Evolutionary conservation across 2,888 invertebrate species (phyloP).

Genomic region (Orthosia cruda): DNA sequence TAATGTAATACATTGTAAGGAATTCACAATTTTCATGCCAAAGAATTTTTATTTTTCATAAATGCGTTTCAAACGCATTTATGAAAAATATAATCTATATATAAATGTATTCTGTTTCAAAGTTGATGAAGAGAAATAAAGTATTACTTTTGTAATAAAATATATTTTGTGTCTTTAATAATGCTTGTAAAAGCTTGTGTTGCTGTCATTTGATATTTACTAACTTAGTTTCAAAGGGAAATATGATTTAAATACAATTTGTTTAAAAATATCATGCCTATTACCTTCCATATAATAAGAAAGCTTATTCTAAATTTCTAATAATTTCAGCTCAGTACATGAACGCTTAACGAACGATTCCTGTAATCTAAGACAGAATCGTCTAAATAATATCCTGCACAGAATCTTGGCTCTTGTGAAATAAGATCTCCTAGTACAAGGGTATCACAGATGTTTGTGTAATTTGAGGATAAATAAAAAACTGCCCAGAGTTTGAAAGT

Average conservation of each 20-base stretch:
- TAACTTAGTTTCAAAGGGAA: neutral
- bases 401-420: neutral
- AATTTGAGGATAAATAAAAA: too few species aligned
- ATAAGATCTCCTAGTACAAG: neutral
- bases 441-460: neutral
- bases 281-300: neutral
- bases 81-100: too few species aligned
- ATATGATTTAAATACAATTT: neutral
- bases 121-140: neutral
- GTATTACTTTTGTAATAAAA: conserved; percentile 17
- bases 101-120: conserved; percentile 24
- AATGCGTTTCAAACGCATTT: conserved; percentile 25
- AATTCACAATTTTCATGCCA: conserved; percentile 15
- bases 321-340: neutral
- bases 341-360: neutral
- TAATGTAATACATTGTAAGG: conserved; percentile 18
- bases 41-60: conserved; percentile 34
- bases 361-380: neutral
- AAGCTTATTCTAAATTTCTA: neutral
- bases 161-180: neutral
- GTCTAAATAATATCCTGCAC: neutral
- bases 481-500: too few species aligned
- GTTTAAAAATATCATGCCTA: neutral
- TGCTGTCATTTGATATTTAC: neutral
- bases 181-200: neutral